These are phyloP conservation scores for Callocephalon fimbriatum DNA, from an alignment of 2,113 vertebrate species.

Conservation along the genomic window DNA sequence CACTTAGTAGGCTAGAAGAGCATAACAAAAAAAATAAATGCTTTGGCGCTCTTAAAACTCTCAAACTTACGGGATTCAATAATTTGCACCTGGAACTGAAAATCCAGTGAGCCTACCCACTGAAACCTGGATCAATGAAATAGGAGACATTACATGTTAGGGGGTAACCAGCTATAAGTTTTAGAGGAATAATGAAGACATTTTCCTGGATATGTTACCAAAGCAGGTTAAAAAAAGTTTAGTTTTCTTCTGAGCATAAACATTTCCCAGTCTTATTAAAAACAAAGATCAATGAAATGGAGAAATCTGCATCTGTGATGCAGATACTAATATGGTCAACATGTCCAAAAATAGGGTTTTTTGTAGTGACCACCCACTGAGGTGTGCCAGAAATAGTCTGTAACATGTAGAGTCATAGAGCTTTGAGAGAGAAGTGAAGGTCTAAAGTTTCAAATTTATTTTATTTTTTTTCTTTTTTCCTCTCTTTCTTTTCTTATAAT, in stretches of 20 bases:
- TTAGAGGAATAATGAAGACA: background rate
- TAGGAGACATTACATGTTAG: background rate
- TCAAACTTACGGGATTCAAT: background rate
- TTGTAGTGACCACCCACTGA: background rate
- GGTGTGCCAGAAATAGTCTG: background rate
- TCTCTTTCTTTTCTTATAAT: background rate
- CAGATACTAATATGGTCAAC: background rate
- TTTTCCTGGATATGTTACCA: background rate
- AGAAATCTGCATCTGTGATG: background rate
- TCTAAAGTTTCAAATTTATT: background rate
- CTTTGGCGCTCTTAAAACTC: background rate
- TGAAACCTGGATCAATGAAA: background rate
- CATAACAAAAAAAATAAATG: background rate
- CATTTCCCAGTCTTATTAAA: background rate
- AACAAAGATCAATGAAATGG: background rate
- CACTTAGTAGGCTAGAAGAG: background rate
- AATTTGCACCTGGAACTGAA: background rate
- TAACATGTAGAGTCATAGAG: background rate
- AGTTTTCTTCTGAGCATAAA: background rate
- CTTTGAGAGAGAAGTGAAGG: background rate
- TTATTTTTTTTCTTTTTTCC: background rate
- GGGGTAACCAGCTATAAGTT: background rate
- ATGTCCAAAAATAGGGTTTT: fast-evolving
- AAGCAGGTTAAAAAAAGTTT: background rate
- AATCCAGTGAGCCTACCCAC: background rate